A percentile compares a stretch with the other conserved stretches of the same genome.
phyloP scores from a whole-genome alignment of 2,113 vertebrate species.

The Tamias sibiricus region DNA sequence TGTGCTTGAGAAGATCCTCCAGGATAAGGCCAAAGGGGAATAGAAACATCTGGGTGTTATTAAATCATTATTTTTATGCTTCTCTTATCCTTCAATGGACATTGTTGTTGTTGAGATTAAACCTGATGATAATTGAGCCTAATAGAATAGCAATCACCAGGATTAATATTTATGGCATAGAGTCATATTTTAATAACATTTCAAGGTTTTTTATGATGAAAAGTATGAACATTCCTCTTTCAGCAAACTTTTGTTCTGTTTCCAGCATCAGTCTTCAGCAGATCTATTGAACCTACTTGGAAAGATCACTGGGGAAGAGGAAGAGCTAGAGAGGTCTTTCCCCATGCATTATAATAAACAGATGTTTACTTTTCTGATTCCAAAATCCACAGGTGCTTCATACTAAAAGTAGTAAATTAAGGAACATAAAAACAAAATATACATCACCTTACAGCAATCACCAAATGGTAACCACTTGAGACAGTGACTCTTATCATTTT shows the following conservation, averaged over 20 bases:
- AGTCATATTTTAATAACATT: not conserved
- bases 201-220: not conserved
- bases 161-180: not conserved
- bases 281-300: not conserved
- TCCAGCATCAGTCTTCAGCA: not conserved
- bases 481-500: not conserved
- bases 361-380: not conserved
- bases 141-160: not conserved
- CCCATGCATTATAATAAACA: not conserved
- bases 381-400: not conserved
- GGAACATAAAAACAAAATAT: not conserved
- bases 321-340: too few relatives aligned
- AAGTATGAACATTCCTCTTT: not conserved
- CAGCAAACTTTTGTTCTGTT: not conserved
- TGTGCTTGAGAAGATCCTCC: not conserved
- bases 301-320: not conserved
- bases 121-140: not conserved
- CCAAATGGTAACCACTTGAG: conserved; percentile 10
- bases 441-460: not conserved
- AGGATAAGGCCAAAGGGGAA: not conserved
- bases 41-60: not conserved
- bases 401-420: conserved; percentile 1
- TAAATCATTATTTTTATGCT: not conserved
- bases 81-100: not conserved
- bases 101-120: not conserved